Evolutionary conservation across 2,888 invertebrate species (phyloP).

Genomic region (Coleophora deauratella): DNA sequence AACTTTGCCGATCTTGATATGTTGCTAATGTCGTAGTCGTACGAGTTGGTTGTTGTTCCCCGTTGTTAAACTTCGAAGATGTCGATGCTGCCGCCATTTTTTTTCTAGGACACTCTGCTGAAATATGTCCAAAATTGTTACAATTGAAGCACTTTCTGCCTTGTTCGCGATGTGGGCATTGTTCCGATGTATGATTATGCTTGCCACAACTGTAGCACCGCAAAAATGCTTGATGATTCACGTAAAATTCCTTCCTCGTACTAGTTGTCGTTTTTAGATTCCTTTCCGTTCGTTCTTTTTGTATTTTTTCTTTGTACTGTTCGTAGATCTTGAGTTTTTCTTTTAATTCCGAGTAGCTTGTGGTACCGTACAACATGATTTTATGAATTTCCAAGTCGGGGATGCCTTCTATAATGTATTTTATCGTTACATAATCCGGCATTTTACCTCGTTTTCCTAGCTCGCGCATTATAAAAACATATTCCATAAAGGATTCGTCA

Average conservation of each 20-base stretch:
- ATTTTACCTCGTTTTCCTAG: too few species aligned
- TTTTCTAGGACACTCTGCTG: background rate
- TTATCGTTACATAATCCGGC: background rate
- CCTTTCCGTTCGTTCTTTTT: background rate
- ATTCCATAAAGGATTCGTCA: too few species aligned
- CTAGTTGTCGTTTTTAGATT: background rate
- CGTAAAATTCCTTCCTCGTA: background rate
- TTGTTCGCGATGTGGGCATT: background rate
- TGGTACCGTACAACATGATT: background rate
- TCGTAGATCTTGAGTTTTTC: too few species aligned
- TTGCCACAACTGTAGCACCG: background rate
- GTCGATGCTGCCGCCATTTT: background rate
- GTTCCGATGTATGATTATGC: background rate
- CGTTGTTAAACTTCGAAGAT: too few species aligned
- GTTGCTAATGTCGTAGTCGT: background rate
- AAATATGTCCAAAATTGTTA: background rate
- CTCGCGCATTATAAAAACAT: too few species aligned
- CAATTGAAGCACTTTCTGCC: constrained; percentile 1
- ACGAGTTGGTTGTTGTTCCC: background rate
- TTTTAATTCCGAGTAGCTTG: background rate
- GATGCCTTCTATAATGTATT: constrained; percentile 1
- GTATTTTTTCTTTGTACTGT: too few species aligned
- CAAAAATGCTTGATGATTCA: too few species aligned
- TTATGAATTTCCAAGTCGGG: background rate
- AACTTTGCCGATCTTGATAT: background rate